phyloP scores from a whole-genome alignment of 2,113 vertebrate species.

The Ctenodactylus gundi region DNA sequence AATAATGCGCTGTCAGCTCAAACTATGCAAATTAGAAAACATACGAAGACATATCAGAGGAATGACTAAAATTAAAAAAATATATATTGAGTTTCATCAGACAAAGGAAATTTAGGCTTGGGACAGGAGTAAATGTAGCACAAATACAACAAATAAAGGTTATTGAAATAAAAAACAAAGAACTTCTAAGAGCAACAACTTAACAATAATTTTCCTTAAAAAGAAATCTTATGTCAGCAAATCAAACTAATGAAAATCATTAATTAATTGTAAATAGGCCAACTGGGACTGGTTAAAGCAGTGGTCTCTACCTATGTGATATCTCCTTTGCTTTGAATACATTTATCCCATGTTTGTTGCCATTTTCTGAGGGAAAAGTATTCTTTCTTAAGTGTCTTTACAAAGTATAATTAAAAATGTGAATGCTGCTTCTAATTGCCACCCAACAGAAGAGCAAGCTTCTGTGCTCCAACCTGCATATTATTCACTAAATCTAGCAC shows the following conservation, averaged over 20 bases:
- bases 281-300: too few species aligned
- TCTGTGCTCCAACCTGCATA: too few species aligned
- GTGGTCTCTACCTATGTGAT: too few species aligned
- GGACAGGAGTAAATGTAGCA: background rate
- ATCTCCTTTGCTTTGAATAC: too few species aligned
- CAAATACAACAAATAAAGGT: background rate
- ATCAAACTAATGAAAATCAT: background rate
- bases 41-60: background rate
- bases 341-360: too few species aligned
- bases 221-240: background rate
- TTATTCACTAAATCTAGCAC: too few species aligned
- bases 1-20: background rate
- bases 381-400: too few species aligned
- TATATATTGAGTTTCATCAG: background rate
- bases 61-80: background rate
- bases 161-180: background rate
- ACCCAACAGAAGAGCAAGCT: too few species aligned
- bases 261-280: background rate
- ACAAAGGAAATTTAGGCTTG: background rate
- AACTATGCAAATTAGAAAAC: background rate
- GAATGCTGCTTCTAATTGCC: too few species aligned
- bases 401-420: too few species aligned
- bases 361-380: too few species aligned
- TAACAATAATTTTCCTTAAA: background rate
- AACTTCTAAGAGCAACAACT: background rate